Evolutionary conservation across 2,888 invertebrate species (phyloP), one percentile per base, ranked within the genome.

Genomic region (Epinotia ramella): DNA sequence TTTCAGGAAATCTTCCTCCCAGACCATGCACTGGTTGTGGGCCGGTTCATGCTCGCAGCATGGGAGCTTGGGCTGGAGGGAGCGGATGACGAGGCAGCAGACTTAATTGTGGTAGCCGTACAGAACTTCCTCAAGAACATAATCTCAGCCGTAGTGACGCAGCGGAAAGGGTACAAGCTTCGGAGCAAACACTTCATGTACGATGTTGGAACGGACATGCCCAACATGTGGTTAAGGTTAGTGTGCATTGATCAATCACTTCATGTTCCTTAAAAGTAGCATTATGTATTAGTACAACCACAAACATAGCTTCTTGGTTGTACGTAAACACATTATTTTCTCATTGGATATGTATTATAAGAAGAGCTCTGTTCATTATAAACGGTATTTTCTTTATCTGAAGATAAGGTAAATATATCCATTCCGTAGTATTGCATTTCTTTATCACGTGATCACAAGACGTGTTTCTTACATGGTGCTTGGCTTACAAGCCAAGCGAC

Each of bases 61-160:
- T 98, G 98, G 98, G 98, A 98, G 84, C 96, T 96, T 67, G 98
- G 98, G 0, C 95, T 99, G 60, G 97, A 98, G 80, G 97, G 97
- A 9, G 97, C 97, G 4, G 97, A 98, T 78, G 97, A 98, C 83
- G 96, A 95, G 78, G 97, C 98, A 5, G 97, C 98, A 0, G 97
- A 97, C 78, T 94, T 97, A n/a, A 95, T 98, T 67, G 96, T 97
- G 57, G 96, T 96, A 63, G 97, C 98, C 1, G 97, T 98, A 1
- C 93, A 96, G 93, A 95, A 96, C 78, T 97, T 98, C 83, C 94
- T 98, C 1, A 98, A 98, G 87, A 97, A 97, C 85, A 95, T 98
- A 12, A 93, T 98, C 2, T 96, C 96, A 2, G 96, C 97, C 0
- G 96, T 98, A 68, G 92, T 98, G 70, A 96, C 97, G n/a, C 96